Evolutionary conservation across 2,888 invertebrate genomes (phyloP), one percentile per base, ranked within the genome.

Genomic region (Geophilus truncorum): DNA sequence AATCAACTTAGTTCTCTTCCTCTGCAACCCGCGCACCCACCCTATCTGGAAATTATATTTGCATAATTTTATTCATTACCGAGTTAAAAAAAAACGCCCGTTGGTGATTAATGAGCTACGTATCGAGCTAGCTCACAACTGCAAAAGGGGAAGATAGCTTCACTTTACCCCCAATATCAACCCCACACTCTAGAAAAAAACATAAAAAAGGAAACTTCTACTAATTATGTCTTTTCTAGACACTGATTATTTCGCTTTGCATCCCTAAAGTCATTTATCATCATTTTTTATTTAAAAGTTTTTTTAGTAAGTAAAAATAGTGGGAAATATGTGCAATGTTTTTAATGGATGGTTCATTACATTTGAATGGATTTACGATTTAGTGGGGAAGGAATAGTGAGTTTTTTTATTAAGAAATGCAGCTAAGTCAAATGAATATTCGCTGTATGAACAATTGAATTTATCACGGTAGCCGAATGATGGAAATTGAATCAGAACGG

Each of bases 401-500:
- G 45, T 7, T 45, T 45, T 45, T 18, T 45, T 62, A 15, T 62
- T 23, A 25, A 62, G 62, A 62, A 25, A 9, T 62, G 23, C 62
- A 62, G 25, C 62, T 62, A 25, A 62, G 62, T 62, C 62, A 62
- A 62, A 62, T 62, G 62, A 62, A 62, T 25, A 25, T 62, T 3
- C 25, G 62, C 62, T 62, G 25, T 25, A 62, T 62, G 62, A 62
- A 62, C 62, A 62, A 62, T 62, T 62, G 62, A 62, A 62, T 62
- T 62, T 62, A 62, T 62, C 62, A 25, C 23, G 23, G 25, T 62
- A 62, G 62, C 62, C 25, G 62, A 23, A 62, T 62, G 62, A 62
- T 62, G 62, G 62, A 62, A 62, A 62, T 62, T 62, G 62, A 62
- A 62, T 62, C 62, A 62, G 62, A 62, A 62, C 25, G 62, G 62